Base-by-base conservation (phyloP, 1,140 invertebrate genomes). In the Danaus plexippus region DNA sequence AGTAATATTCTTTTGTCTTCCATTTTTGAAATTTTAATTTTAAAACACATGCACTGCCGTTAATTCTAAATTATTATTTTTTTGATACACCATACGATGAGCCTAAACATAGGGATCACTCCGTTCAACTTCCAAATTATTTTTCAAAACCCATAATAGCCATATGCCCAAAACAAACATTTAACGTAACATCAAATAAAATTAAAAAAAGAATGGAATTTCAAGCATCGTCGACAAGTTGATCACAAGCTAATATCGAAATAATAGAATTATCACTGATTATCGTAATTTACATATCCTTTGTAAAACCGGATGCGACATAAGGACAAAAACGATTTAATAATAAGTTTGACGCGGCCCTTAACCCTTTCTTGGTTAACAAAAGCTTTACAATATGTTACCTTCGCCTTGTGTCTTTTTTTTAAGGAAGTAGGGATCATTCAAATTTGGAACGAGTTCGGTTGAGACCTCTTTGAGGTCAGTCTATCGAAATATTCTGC, bases 251-350 rank as follows among this genome's bases (percentile, higher is more conserved):
- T 79, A 82, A 82, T 76, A 76, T 65, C 64, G 67, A 73, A 71
- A 77, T 83, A 82, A 85, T 83, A 85, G 78, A 86, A 86, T 86
- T 83, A 86, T 81, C 81, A 80, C 70, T 76, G 80, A 85, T 85
- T 83, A 83, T 79, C 59, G 68, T 83, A 80, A 85, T 86, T 86
- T 86, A 85, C 77, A 83, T 85, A 80, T 83, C 71, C 80, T 77
- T 85, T 81, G 72, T 79, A 70, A 71, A 59, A 78, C 83, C 81
- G 84, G 81, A 87, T 82, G 70, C 73, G 73, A 75, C 73, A 75
- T 73, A 78, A 80, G 81, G 84, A 85, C 78, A 85, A 86, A 86
- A 86, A 86, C 81, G 83, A 82, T 85, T 86, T 85, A 85, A 85
- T 86, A 85, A 82, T 78, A 86, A 78, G 73, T 82, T 77, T 72